Evolutionary conservation across 2,113 vertebrate species (phyloP).

Genomic region (Petrocephalus zakoni): DNA sequence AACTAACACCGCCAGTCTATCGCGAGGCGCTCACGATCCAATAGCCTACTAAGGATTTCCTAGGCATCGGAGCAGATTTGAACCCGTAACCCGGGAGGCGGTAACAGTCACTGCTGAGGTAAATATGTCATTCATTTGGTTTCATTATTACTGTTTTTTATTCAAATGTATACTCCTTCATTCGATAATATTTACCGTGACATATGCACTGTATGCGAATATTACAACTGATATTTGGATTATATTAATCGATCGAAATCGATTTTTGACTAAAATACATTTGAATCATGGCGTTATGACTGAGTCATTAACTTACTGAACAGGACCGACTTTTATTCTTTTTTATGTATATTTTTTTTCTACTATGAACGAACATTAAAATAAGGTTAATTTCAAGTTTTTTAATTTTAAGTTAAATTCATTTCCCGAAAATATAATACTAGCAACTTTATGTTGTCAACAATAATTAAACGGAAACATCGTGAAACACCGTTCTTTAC

Average conservation of each 20-base stretch:
- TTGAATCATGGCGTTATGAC: not conserved
- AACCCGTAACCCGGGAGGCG: not conserved
- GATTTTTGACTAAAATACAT: not conserved
- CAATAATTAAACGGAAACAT: not conserved
- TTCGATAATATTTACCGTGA: not conserved
- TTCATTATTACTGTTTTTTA: not conserved
- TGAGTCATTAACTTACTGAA: not conserved
- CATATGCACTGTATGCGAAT: not conserved
- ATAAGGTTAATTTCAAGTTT: too few relatives aligned
- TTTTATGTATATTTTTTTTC: not conserved
- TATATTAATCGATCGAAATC: not conserved
- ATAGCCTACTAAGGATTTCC: not conserved
- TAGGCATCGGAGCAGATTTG: not conserved
- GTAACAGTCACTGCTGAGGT: not conserved
- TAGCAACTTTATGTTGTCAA: not conserved
- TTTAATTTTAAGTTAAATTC: too few relatives aligned
- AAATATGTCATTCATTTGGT: not conserved
- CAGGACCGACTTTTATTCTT: not conserved
- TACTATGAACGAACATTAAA: not conserved
- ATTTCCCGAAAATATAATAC: not conserved
- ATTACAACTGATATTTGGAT: not conserved
- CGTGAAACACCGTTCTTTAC: not conserved
- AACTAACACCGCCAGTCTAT: not conserved
- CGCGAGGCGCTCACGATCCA: not conserved
- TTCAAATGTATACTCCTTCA: not conserved